phyloP scores from a whole-genome alignment of 2,888 invertebrate genomes.

The Melitaea athalia region DNA sequence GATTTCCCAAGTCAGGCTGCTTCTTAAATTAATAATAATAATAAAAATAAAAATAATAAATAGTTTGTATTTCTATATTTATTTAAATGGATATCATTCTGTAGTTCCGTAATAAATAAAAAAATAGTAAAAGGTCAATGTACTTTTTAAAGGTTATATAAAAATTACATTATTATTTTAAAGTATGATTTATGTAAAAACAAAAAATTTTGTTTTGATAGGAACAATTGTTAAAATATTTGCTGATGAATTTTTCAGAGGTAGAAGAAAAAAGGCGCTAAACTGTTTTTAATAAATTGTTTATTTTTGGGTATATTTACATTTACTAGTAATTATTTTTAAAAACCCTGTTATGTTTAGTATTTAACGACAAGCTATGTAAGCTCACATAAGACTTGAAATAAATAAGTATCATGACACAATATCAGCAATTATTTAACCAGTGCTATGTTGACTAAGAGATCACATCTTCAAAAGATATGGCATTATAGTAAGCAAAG shows the following conservation, averaged over 20 bases:
- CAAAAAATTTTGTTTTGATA: neutral
- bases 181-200: too few relatives aligned
- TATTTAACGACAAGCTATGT: conserved; percentile 17
- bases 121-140: too few relatives aligned
- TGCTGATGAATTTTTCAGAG: too few relatives aligned
- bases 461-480: conserved; percentile 30
- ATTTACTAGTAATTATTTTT: conserved; percentile 46
- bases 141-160: too few relatives aligned
- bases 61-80: too few relatives aligned
- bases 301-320: conserved; percentile 65
- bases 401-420: conserved; percentile 27
- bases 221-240: too few relatives aligned
- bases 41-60: too few relatives aligned
- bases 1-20: too few relatives aligned
- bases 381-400: conserved; percentile 21
- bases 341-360: conserved; percentile 65
- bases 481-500: neutral
- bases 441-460: conserved; percentile 20
- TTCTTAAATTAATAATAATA: too few relatives aligned
- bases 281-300: conserved; percentile 55
- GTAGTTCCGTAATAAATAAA: too few relatives aligned
- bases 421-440: conserved; percentile 18
- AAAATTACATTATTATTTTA: neutral
- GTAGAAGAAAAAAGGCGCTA: conserved; percentile 25
- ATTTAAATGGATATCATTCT: too few relatives aligned